Conservation (phyloP, 1,140 invertebrate species). For the Eueides isabella region DNA sequence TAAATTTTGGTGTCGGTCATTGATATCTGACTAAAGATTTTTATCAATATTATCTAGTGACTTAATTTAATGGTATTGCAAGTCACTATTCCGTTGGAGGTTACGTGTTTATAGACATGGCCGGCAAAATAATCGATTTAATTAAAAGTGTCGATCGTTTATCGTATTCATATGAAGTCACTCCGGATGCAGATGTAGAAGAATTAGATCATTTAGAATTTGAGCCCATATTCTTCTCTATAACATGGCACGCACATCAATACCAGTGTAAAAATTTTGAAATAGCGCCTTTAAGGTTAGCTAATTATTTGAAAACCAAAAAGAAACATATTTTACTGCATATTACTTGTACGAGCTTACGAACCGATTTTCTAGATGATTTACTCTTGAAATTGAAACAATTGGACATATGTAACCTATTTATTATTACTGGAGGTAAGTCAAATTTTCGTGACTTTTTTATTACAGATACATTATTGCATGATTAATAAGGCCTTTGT, state of each 20-base stretch:
- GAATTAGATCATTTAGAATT: constrained; percentile 52
- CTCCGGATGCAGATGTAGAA: constrained; percentile 54
- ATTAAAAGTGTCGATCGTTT: constrained; percentile 41
- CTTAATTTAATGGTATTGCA: background rate
- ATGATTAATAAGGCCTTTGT: background rate
- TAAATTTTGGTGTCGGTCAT: background rate
- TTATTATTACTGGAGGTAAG: constrained; percentile 70
- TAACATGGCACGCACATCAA: constrained; percentile 70
- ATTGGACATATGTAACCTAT: constrained; percentile 64
- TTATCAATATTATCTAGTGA: background rate
- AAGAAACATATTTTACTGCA: constrained; percentile 63
- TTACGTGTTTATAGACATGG: constrained; percentile 30
- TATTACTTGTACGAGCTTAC: constrained; percentile 66
- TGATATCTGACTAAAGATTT: background rate
- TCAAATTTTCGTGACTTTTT: constrained; percentile 8
- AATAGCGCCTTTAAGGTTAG: constrained; percentile 59
- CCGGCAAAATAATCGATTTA: constrained; percentile 55
- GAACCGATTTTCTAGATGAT: constrained; percentile 52
- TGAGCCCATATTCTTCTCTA: constrained; percentile 63
- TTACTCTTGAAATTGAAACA: constrained; percentile 53
- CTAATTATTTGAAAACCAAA: constrained; percentile 49
- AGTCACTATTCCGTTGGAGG: background rate
- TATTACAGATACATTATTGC: background rate
- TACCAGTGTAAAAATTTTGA: constrained; percentile 58
- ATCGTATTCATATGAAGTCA: constrained; percentile 67